A percentile compares a stretch with the other conserved stretches of the same genome.
Evolutionary conservation across 2,888 invertebrate species (phyloP).

Genomic region (Philopedon plagiatum): DNA sequence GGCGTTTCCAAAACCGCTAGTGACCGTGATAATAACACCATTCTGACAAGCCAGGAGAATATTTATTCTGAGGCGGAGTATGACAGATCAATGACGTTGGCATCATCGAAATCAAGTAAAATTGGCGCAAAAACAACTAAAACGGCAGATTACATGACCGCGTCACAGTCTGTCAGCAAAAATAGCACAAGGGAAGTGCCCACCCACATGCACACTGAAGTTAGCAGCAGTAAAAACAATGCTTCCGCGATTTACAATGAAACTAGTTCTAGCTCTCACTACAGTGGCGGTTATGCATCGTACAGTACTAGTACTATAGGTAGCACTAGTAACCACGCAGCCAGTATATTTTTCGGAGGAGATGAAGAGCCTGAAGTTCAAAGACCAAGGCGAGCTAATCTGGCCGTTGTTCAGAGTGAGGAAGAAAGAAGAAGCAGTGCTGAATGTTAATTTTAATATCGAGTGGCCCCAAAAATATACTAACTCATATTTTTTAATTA

Average conservation of each 20-base stretch:
- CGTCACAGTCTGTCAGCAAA: not conserved
- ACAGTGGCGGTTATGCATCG: conserved; percentile 50
- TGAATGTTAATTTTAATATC: conserved; percentile 55
- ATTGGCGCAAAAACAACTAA: not conserved
- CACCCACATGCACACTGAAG: conserved; percentile 21
- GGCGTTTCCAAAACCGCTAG: not conserved
- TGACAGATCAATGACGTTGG: not conserved
- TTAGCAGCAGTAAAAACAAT: not conserved
- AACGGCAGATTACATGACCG: conserved; percentile 7
- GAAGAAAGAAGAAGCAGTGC: conserved; percentile 57
- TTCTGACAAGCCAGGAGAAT: not conserved
- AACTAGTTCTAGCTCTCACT: not conserved
- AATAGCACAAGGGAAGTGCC: not conserved
- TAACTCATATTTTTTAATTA: too few species aligned
- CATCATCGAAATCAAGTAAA: not conserved
- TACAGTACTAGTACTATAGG: conserved; percentile 32
- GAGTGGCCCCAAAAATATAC: too few species aligned
- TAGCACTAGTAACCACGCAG: conserved; percentile 59
- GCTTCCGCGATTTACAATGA: not conserved
- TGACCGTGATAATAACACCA: not conserved
- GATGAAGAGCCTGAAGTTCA: conserved; percentile 51
- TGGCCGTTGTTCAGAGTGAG: conserved; percentile 50
- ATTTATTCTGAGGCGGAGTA: conserved; percentile 11
- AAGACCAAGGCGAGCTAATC: conserved; percentile 54
- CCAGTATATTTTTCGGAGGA: conserved; percentile 65